Percentiles rank a stretch among this genome's conserved stretches.
Evolutionary conservation across 2,113 vertebrate species (phyloP).

Genomic region (Mellivora capensis): DNA sequence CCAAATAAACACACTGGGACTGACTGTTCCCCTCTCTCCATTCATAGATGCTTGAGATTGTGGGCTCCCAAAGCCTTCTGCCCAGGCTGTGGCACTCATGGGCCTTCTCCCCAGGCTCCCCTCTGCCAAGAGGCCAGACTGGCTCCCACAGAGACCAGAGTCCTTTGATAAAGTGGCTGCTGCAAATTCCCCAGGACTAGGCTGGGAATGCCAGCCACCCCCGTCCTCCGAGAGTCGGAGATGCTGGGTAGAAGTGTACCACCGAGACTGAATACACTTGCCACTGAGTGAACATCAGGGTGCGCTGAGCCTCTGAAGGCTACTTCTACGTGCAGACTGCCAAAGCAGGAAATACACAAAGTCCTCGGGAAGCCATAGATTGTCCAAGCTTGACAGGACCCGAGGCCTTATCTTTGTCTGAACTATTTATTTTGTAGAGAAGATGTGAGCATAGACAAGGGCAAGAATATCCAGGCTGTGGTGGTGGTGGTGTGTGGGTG

Average conservation of each 20-base stretch:
- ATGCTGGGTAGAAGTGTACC: background rate
- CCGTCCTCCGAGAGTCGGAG: background rate
- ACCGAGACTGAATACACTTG: background rate
- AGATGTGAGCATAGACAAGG: background rate
- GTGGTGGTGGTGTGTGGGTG: too few relatives aligned
- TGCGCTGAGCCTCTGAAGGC: background rate
- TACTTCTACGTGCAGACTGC: background rate
- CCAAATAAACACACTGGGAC: background rate
- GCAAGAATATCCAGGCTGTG: background rate
- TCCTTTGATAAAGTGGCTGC: background rate
- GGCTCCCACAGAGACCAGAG: background rate
- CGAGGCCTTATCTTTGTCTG: background rate
- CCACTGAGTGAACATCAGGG: background rate
- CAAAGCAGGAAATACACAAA: background rate
- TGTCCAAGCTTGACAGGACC: background rate
- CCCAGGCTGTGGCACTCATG: background rate
- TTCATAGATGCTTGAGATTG: background rate
- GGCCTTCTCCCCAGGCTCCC: background rate
- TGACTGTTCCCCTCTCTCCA: background rate
- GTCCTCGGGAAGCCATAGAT: background rate
- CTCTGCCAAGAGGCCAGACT: background rate
- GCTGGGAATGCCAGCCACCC: background rate
- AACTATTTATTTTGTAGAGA: background rate
- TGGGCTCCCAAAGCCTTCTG: background rate
- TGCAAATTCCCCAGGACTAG: background rate